These are phyloP conservation scores for Phrynocephalus forsythii DNA, from an alignment of 2,797 vertebrate species.

Conservation along the genomic window DNA sequence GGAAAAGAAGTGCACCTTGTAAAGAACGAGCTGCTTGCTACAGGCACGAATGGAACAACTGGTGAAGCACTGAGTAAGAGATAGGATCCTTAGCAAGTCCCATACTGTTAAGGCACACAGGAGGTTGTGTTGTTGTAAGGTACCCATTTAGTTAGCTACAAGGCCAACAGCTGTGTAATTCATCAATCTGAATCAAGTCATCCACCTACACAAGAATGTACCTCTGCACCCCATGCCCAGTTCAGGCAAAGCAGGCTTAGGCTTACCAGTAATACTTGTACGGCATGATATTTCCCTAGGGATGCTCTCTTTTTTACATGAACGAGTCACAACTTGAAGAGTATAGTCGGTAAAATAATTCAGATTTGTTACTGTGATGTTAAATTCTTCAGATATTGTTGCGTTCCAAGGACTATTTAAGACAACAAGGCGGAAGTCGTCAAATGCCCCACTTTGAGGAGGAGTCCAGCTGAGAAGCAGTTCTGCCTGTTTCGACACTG, in stretches of 20 bases:
- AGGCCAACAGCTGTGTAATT: background rate
- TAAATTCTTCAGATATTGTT: fast-evolving
- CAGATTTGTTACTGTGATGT: background rate
- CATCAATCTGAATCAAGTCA: background rate
- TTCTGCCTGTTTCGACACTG: slow-evolving; percentile 55
- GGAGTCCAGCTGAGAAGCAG: slow-evolving; percentile 72
- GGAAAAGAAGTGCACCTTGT: background rate
- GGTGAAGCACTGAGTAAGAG: too few relatives aligned
- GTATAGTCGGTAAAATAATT: slow-evolving; percentile 72
- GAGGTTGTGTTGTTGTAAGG: background rate
- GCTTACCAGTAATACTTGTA: slow-evolving; percentile 78
- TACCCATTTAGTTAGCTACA: background rate
- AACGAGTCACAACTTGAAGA: slow-evolving; percentile 67
- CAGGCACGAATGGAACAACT: background rate
- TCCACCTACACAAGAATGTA: background rate
- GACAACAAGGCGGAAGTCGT: slow-evolving; percentile 65
- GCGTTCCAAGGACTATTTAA: slow-evolving; percentile 22
- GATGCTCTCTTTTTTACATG: slow-evolving; percentile 49
- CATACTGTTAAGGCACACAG: background rate
- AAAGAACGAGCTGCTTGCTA: background rate
- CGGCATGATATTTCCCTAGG: slow-evolving; percentile 46
- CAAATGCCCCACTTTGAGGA: slow-evolving; percentile 65
- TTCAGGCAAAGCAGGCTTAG: background rate
- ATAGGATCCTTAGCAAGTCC: too few relatives aligned
- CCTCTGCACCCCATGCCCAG: background rate